phyloP scores from a whole-genome alignment of 2,888 invertebrate genomes.

The Autographa pulchrina region DNA sequence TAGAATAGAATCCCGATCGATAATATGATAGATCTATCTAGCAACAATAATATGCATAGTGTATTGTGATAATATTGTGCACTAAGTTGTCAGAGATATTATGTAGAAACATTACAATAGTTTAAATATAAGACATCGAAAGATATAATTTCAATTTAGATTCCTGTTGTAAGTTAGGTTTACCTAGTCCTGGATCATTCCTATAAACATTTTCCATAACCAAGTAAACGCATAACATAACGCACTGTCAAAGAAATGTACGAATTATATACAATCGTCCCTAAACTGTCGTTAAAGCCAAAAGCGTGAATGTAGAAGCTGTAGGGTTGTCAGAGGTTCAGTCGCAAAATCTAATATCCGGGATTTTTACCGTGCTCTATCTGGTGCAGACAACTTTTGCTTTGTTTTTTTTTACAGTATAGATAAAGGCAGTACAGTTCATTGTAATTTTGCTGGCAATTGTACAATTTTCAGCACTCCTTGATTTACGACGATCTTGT shows the following conservation, averaged over 20 bases:
- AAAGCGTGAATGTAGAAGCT: conserved; percentile 44
- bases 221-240: conserved; percentile 37
- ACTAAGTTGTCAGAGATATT: no score
- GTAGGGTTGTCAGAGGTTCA: conserved; percentile 32
- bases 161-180: not conserved
- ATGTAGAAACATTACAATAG: not conserved
- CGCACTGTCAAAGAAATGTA: conserved; percentile 22
- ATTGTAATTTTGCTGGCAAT: not conserved
- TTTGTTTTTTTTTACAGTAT: not conserved
- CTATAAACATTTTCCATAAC: not conserved
- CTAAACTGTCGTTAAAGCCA: conserved; percentile 49
- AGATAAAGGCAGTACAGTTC: not conserved
- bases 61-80: no score
- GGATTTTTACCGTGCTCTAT: not conserved
- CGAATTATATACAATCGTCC: conserved; percentile 52
- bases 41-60: no score
- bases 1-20: no score
- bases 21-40: no score
- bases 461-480: not conserved
- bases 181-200: not conserved
- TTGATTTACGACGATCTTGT: not conserved
- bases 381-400: not conserved
- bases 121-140: not conserved
- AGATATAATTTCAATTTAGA: not conserved
- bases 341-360: not conserved